Evolutionary conservation across 2,113 vertebrate genomes (phyloP).

Genomic region (Bambusicola thoracicus): DNA sequence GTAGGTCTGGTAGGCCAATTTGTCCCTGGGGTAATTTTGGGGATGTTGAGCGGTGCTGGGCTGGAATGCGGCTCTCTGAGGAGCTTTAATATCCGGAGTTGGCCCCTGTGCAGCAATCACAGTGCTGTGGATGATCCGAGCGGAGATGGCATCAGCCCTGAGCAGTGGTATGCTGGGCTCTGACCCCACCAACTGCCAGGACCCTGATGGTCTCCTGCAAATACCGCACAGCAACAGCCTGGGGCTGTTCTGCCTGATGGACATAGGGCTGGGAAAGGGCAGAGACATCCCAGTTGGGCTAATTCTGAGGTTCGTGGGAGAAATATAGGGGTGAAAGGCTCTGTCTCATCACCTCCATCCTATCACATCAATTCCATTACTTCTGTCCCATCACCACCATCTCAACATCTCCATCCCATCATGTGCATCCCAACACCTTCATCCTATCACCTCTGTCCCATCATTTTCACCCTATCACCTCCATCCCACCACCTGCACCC

Average conservation of each 20-base stretch:
- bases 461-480: too few relatives aligned
- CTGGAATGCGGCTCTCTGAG: background rate
- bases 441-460: too few relatives aligned
- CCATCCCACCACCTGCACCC: too few relatives aligned
- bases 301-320: background rate
- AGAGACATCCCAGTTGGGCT: background rate
- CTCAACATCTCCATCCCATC: too few relatives aligned
- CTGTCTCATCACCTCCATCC: too few relatives aligned
- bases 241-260: background rate
- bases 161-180: background rate
- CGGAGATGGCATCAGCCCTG: background rate
- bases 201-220: rapidly evolving
- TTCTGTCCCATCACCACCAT: too few relatives aligned
- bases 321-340: background rate
- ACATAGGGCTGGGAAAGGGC: background rate
- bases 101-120: background rate
- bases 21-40: background rate
- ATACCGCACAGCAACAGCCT: background rate
- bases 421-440: too few relatives aligned
- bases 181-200: rapidly evolving
- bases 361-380: too few relatives aligned
- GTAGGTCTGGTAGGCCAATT: background rate
- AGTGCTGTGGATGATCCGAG: background rate
- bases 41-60: background rate
- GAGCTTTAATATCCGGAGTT: background rate